Conservation (phyloP, 2,888 invertebrate genomes). For the Drosophila anceps region DNA sequence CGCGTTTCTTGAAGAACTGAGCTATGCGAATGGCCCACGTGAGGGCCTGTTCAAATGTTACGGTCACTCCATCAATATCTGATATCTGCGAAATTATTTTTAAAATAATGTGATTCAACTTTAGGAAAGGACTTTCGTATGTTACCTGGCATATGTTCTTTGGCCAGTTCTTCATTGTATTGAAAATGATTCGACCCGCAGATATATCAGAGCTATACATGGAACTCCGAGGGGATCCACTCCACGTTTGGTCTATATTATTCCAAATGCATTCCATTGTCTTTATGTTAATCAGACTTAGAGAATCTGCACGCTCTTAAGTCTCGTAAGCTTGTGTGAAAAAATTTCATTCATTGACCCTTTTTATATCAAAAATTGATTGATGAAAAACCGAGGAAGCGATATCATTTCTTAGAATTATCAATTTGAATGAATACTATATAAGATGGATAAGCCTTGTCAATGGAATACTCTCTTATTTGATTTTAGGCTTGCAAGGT, state of each 20-base stretch:
- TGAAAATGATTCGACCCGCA: not conserved
- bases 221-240: not conserved
- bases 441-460: not conserved
- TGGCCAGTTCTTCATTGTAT: slow-evolving; percentile 10
- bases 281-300: not conserved
- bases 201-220: not conserved
- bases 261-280: slow-evolving; percentile 20
- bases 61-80: slow-evolving; percentile 50
- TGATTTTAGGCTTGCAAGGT: not conserved
- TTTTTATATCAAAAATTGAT: not conserved
- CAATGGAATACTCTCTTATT: not conserved
- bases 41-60: slow-evolving; percentile 60
- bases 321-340: slow-evolving; percentile 20
- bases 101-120: not conserved
- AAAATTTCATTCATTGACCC: not conserved
- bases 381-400: no score
- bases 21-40: slow-evolving; percentile 64
- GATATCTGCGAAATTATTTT: slow-evolving; percentile 53
- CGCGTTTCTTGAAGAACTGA: slow-evolving; percentile 55
- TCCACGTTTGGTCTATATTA: slow-evolving; percentile 10
- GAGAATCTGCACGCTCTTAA: not conserved
- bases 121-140: not conserved
- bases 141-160: not conserved
- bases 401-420: not conserved
- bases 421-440: not conserved